A percentile compares a stretch with the other conserved stretches of the same genome.
Conservation (phyloP, 2,888 invertebrate genomes). For the Sinohyriopsis cumingii region DNA sequence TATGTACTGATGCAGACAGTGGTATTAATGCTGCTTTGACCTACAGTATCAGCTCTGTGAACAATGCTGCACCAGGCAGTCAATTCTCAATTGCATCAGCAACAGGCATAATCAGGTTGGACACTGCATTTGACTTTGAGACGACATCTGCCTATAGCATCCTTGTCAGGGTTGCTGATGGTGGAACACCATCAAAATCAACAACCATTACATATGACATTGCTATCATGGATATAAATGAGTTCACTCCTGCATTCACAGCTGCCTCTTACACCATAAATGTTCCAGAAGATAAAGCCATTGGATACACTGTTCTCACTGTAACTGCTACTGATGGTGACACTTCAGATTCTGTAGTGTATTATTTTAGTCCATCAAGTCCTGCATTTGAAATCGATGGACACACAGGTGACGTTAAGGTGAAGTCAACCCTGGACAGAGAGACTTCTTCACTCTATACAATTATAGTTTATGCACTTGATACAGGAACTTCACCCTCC, state of each 20-base stretch:
- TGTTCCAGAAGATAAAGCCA: slow-evolving; percentile 35
- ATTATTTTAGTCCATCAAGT: slow-evolving; percentile 33
- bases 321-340: slow-evolving; percentile 50
- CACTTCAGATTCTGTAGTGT: slow-evolving; percentile 36
- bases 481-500: slow-evolving; percentile 28
- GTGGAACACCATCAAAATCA: slow-evolving; percentile 32
- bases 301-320: slow-evolving; percentile 34
- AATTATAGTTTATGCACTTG: slow-evolving; percentile 37
- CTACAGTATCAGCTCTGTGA: slow-evolving; percentile 34
- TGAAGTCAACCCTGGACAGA: slow-evolving; percentile 34
- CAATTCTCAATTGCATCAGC: slow-evolving; percentile 37
- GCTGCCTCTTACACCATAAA: slow-evolving; percentile 31
- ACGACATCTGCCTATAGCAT: slow-evolving; percentile 30
- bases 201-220: slow-evolving; percentile 47
- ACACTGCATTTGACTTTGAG: slow-evolving; percentile 52
- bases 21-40: slow-evolving; percentile 39
- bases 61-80: slow-evolving; percentile 30
- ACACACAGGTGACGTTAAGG: slow-evolving; percentile 30
- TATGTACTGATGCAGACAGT: slow-evolving; percentile 48
- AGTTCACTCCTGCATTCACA: slow-evolving; percentile 50
- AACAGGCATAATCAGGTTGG: slow-evolving; percentile 37
- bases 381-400: slow-evolving; percentile 41
- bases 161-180: slow-evolving; percentile 47
- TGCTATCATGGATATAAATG: slow-evolving; percentile 55
- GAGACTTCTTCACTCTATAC: slow-evolving; percentile 27